Base-by-base conservation (phyloP, 1,140 invertebrate genomes). In the Ceratina japonica region DNA sequence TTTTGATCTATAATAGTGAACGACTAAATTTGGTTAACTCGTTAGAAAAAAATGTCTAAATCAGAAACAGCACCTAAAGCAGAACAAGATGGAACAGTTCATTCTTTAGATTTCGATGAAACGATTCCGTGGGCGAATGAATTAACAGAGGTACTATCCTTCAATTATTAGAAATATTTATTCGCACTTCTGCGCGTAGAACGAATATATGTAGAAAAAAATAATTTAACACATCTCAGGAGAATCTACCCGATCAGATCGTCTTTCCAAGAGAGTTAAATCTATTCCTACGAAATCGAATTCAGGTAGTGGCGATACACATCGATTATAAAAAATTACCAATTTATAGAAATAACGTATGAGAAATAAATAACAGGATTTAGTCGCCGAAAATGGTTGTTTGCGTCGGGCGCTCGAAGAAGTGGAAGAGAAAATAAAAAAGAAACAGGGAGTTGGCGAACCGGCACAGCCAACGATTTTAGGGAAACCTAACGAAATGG, bases 321-420 rank as follows among this genome's bases (percentile, higher is more conserved):
- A 44, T 44, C 37, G 10, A 44, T 7, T 44, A 44, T 44, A 44
- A 8, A 44, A 7, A 8, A 44, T 44, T 44, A 44, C 37, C 10
- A 44, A 44, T 10, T 44, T 44, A 10, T 0, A 10, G 10, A 59
- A 24, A 63, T 54, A 18, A 16, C 73, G 16, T 20, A 59, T 22
- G 20, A 18, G n/a, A 37, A 37, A 70, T 61, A 27, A 79, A 61
- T 71, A 81, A 54, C 59, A 93, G 92, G 89, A 90, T 85, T 81
- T 92, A 44, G 86, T 74, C 27, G 82, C 88, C 24, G 90, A 93
- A 86, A 93, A 92, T 87, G 87, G 86, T 63, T 86, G 81, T 59
- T 69, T 90, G 12, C 87, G 82, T 75, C 84, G 65, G 8, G 68
- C 83, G 12, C 73, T 89, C 8, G 81, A 89, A 0, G 85, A 89